Base-by-base conservation (phyloP, 2,888 invertebrate species). In the Trissonchulus latispiculum region DNA sequence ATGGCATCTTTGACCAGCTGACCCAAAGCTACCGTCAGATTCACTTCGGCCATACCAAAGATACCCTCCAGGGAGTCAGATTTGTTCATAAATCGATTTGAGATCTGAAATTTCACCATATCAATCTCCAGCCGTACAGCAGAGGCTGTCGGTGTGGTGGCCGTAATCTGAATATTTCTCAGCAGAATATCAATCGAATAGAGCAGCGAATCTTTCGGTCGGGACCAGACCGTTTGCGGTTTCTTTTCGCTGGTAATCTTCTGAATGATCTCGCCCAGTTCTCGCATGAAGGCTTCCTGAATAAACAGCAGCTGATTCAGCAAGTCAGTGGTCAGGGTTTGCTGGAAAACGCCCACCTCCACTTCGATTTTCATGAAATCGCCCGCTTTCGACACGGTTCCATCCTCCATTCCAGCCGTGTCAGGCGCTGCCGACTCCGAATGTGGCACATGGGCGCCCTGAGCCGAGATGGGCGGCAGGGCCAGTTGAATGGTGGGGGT, bases 251-350 rank as follows among this genome's bases (percentile, higher is more conserved):
- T 95, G 75, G 95, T 95, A 48, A 97, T 94, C 84, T 96, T 96
- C 83, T 96, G 95, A 0, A 97, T 90, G 1, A 97, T 93, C 84
- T 97, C 96, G 83, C 96, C 96, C 15, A 97, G 92, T 86, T 99
- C 97, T 87, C 86, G 78, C 92, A 95, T 95, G 82, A 97, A 96
- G 0, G 96, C 96, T 85, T 97, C 96, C 85, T 97, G 97, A 64
- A 97, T 96, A 85, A 99, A 96, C 2, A 99, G 95, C 73, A 99
- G 87, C 84, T 99, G 97, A 85, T 99, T 99, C 59, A 99, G 88
- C 72, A 97, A 87, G 86, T 99, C 97, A 0, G 99, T 99, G 29
- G 96, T 95, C 37, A 99, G 87, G 78, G 94, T 94, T 84, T 97
- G 94, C 83, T 96, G 95, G 84, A 99, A 94, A 74, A 91, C 88